Base-by-base conservation (phyloP, 2,888 invertebrate species). In the Drosophila incognita region DNA sequence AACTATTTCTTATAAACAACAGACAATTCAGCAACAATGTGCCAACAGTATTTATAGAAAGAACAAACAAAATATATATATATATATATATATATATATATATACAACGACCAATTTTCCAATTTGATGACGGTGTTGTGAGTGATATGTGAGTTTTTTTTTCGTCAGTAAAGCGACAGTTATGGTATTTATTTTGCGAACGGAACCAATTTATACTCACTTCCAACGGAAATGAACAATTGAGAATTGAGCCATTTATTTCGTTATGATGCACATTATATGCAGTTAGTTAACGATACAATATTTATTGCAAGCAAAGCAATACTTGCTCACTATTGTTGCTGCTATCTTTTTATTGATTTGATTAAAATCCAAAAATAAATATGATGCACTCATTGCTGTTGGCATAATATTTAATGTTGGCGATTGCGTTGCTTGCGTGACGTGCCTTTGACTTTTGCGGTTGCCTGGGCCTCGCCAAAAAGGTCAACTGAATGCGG, bases 351-450 rank as follows among this genome's bases (percentile, higher is more conserved):
- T 68, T 76, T 66, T 82, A 89, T 84, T 89, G 87, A 84, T 84
- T 89, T 82, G 87, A 84, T 84, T 87, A 74, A 69, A 74, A 68
- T 89, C 84, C 89, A 85, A 87, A 85, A 85, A 85, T 85, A 85
- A 87, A 79, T 63, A 76, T 89, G 83, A 87, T 85, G 85, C 83
- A 85, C 70, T 70, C 69, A 73, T 69, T 66, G 78, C 63, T 74
- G 58, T 29, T 61, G 56, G 49, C 64, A 67, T 46, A 46, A 27
- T 71, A 76, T 70, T 76, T 71, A 74, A 70, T 74, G 69, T 76
- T 36, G 27, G 6, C 29, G 18, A 18, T 73, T 24, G 46, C 21
- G 42, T 46, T 63, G 51, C 67, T 84, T 84, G 90, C 85, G 90
- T 87, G 90, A 87, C 89, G 84, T 67, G 82, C 68, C 79, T 74